phyloP scores from a whole-genome alignment of 2,888 invertebrate species.

The Drosophila longiperda region DNA sequence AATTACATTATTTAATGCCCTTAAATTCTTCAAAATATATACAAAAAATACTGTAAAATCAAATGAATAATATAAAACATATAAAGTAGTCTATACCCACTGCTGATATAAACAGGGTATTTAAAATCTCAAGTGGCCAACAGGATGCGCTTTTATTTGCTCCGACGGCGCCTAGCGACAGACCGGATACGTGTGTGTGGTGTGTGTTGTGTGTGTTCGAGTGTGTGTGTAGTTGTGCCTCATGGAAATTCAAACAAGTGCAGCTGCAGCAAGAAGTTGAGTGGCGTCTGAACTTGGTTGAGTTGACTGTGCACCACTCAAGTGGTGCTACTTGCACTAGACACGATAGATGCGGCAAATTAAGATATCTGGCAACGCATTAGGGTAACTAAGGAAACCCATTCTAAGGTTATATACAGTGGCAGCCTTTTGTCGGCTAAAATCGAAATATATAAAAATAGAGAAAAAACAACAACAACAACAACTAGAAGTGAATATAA shows the following conservation, averaged over 20 bases:
- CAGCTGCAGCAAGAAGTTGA: constrained; percentile 66
- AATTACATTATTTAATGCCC: fast-evolving
- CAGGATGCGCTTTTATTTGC: constrained; percentile 74
- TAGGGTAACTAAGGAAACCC: constrained; percentile 55
- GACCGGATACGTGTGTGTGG: constrained; percentile 67
- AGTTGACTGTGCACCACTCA: constrained; percentile 27
- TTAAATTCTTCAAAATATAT: neutral
- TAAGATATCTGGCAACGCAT: constrained; percentile 80
- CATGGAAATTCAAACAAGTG: constrained; percentile 76
- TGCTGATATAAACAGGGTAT: constrained; percentile 35
- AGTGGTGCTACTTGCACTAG: constrained; percentile 41
- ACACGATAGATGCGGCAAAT: constrained; percentile 69
- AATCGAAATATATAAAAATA: constrained; percentile 24
- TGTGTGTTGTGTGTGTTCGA: constrained; percentile 19
- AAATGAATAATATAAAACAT: too few relatives aligned
- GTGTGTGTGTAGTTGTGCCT: constrained; percentile 25
- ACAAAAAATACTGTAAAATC: neutral
- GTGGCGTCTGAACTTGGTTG: constrained; percentile 53
- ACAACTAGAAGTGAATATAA: constrained; percentile 34
- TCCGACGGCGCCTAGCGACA: constrained; percentile 56
- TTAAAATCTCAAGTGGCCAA: constrained; percentile 56
- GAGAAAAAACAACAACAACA: neutral
- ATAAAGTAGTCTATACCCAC: neutral
- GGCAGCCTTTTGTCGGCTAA: constrained; percentile 67
- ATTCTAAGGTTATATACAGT: constrained; percentile 59